phyloP scores from a whole-genome alignment of 2,888 invertebrate genomes.

The Drosophila fungiperda region DNA sequence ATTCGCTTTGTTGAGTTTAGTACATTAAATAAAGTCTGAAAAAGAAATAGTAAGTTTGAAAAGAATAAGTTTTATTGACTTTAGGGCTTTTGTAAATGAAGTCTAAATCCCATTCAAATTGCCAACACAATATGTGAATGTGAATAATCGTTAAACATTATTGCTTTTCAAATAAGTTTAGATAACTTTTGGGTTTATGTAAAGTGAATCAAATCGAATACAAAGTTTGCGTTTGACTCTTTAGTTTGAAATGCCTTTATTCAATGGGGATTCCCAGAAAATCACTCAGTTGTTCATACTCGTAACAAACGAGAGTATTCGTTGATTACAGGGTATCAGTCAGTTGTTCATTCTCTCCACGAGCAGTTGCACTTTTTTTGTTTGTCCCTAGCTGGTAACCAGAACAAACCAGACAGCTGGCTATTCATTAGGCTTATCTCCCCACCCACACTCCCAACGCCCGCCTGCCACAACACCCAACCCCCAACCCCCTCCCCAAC shows the following conservation, averaged over 20 bases:
- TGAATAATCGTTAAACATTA: background rate
- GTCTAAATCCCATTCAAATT: background rate
- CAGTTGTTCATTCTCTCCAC: background rate
- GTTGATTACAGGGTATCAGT: background rate
- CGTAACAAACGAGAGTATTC: background rate
- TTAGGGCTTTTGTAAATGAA: background rate
- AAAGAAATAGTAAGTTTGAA: background rate
- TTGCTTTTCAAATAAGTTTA: background rate
- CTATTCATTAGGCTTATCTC: conserved; percentile 52
- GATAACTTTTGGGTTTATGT: background rate
- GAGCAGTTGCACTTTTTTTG: conserved; percentile 5
- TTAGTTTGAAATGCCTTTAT: background rate
- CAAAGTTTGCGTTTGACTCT: background rate
- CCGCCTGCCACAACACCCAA: too few relatives aligned
- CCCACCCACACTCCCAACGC: background rate
- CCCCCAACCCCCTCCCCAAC: too few relatives aligned
- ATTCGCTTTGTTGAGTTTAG: background rate
- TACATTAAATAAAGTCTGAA: background rate
- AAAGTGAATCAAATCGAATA: background rate
- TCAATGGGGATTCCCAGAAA: background rate
- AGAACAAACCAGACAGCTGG: conserved; percentile 33
- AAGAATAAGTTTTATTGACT: background rate
- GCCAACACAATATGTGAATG: background rate
- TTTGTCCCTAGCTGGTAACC: conserved; percentile 2
- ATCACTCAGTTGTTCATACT: background rate